Percentiles rank a stretch among this genome's conserved stretches.
Conservation (phyloP, 2,113 vertebrate genomes). For the Microcebus ravelobensis region DNA sequence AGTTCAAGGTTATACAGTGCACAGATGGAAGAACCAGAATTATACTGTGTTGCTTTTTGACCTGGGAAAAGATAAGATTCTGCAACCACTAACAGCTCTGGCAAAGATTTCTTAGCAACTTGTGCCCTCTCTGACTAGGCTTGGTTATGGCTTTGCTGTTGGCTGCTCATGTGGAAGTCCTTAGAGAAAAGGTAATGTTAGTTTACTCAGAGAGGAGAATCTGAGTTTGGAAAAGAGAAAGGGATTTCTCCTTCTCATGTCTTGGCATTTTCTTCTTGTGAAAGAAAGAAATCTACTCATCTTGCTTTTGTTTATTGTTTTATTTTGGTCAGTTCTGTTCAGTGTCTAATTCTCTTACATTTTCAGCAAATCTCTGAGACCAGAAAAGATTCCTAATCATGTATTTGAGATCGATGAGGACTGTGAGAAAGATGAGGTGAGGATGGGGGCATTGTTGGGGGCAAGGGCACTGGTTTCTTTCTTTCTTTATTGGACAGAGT, state of each 20-base stretch:
- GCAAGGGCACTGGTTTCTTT: neutral
- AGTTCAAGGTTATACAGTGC: neutral
- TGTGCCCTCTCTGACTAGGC: neutral
- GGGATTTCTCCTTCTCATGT: neutral
- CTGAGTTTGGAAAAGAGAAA: slow-evolving; percentile 16
- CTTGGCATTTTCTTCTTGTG: slow-evolving; percentile 7
- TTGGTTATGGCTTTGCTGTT: neutral
- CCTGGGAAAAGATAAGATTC: neutral
- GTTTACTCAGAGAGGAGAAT: neutral
- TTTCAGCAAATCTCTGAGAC: slow-evolving; percentile 95
- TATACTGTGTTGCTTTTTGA: neutral
- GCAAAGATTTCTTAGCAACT: neutral
- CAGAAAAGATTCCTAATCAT: slow-evolving; percentile 95
- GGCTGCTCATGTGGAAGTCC: neutral
- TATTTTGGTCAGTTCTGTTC: neutral
- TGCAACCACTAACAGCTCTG: neutral
- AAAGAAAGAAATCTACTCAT: neutral
- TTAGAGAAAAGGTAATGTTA: neutral
- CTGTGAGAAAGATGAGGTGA: slow-evolving; percentile 94
- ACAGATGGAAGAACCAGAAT: neutral
- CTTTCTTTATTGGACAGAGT: too few relatives aligned
- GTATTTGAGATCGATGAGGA: slow-evolving; percentile 97
- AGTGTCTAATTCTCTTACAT: slow-evolving; percentile 71
- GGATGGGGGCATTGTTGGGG: neutral
- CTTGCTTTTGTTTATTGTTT: neutral